These are phyloP conservation scores for Myodes glareolus DNA, from an alignment of 2,113 vertebrate species.

Conservation along the genomic window DNA sequence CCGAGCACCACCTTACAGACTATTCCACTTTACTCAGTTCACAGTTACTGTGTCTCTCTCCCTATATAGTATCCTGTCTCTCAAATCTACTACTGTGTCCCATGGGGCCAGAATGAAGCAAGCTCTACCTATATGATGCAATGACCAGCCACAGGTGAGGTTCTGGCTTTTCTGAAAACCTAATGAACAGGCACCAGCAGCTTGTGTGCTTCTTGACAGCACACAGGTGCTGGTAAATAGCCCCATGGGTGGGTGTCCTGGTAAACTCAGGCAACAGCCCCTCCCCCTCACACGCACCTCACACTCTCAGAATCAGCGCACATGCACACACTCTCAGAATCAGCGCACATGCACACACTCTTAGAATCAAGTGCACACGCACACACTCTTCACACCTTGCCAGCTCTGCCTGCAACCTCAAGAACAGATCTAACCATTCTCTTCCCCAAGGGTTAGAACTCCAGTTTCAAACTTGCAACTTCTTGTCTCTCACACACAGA, in stretches of 20 bases:
- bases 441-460: constrained; percentile 82
- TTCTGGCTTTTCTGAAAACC: constrained; percentile 71
- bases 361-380: not conserved
- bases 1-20: not conserved
- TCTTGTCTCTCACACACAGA: constrained; percentile 85
- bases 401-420: constrained; percentile 81
- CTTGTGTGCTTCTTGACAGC: constrained; percentile 57
- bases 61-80: constrained; percentile 30
- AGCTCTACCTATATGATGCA: constrained; percentile 78
- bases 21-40: not conserved
- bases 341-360: not conserved
- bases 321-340: no score
- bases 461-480: constrained; percentile 85
- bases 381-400: constrained; percentile 54
- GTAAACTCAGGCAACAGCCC: constrained; percentile 55
- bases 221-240: constrained; percentile 49
- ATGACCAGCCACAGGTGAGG: constrained; percentile 73
- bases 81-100: constrained; percentile 59
- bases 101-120: constrained; percentile 57
- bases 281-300: no score
- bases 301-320: not conserved
- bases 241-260: constrained; percentile 76
- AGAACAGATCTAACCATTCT: constrained; percentile 88
- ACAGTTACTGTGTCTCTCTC: constrained; percentile 23
- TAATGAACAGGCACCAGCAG: constrained; percentile 66